Base-by-base conservation (phyloP, 2,797 vertebrate genomes). In the Luscinia megarhynchos region DNA sequence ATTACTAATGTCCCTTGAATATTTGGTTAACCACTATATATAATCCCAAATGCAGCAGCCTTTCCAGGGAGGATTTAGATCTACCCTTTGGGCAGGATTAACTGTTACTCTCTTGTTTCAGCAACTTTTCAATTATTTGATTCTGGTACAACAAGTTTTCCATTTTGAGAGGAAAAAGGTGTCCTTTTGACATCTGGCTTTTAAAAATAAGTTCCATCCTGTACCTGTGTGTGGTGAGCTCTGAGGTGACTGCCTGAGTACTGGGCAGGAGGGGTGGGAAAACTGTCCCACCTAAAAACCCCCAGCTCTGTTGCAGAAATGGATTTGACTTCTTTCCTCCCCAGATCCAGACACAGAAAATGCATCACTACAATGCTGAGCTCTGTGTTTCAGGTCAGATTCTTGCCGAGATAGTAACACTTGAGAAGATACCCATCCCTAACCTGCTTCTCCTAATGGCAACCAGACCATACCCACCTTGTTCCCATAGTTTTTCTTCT, bases 1-100 rank as follows among this genome's bases (percentile, higher is more conserved):
- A 97, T 97, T 97, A 96, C 92, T 97, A 97, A 96, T 97, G 95
- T 96, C 96, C 95, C 95, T 96, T 94, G 86, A 97, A 98, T 97
- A 96, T 97, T 97, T 97, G 97, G 96, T 96, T 97, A 97, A 95
- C 96, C 97, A 94, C 59, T 66, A 53, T 94, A 91, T 93, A 92
- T 96, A 95, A 97, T 96, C 95, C 96, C 94, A 96, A 93, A 96
- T 78, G 94, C 80, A 96, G 97, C 72, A 96, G 88, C 26, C 77
- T 97, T 97, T 97, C 96, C 94, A 96, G 92, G 93, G 91, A 97
- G 94, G 97, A 96, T 98, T 97, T 97, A 97, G 91, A 93, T 95
- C 90, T 96, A 95, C 84, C 89, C 93, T 91, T 97, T 94, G 96
- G 96, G 95, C 73, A 97, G 96, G 96, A 97, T 97, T 97, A 96